Base-by-base conservation (phyloP, 2,888 invertebrate genomes). In the Antitype chi region DNA sequence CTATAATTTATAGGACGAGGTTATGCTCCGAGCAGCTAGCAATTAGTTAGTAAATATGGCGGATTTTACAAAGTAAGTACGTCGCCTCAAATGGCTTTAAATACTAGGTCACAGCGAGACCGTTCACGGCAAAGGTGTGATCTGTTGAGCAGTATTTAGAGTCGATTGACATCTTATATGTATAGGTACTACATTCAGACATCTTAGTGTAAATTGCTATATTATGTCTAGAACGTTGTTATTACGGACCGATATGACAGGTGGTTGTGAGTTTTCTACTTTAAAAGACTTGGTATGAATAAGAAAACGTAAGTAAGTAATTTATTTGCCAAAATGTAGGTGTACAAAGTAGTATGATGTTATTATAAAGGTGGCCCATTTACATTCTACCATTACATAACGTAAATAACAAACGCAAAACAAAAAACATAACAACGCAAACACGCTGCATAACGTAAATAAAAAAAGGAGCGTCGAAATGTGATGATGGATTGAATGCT, bases 1-100 rank as follows among this genome's bases (percentile, higher is more conserved):
- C 81, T 81, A 88, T 89, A 81, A 81, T 88, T 88, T 82, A 89
- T 86, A 84, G 81, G 76, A 74, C 89, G 88, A 84, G 89, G 87
- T 76, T 86, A 59, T 47, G 59, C 67, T 75, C 71, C 43, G 70
- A 84, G 80, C 76, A 71, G 81, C 70, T 59, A 78, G 78, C 78
- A 80, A 88, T 88, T 84, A 86, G 87, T 72, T 78, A 73, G 78
- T 85, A 85, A 78, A 83, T 78, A 87, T 79, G 72, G 80, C 66
- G 60, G 75, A 87, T 81, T 87, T 75, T 74, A 89, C 81, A 83
- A 87, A 85, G 81, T 80, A 71, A 52, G 76, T 82, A 70, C 70
- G n/a, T 75, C 53, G 64, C 75, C 70, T 74, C 68, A 78, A 78
- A 79, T 64, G 74, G 73, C 62, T 78, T 76, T 73, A 64, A 74